Base-by-base conservation (phyloP, 2,888 invertebrate genomes). In the Caenorhabditis afra region DNA sequence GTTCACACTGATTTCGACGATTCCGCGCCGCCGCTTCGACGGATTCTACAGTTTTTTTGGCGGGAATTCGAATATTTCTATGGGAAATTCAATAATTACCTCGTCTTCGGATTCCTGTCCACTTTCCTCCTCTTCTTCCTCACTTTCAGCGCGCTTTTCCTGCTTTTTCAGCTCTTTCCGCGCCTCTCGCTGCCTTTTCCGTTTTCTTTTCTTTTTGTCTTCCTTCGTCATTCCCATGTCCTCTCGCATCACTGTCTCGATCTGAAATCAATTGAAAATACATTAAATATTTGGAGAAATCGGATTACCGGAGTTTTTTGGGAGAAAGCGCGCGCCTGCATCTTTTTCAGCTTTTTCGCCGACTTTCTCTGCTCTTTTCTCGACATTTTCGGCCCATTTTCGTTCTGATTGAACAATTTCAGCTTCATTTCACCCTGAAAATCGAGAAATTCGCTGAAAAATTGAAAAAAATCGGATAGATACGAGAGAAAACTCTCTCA, bases 311-410 rank as follows among this genome's bases (percentile, higher is more conserved):
- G 73, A 12, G 64, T 58, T 68, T 45, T 73, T 52, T 81, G 57
- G 8, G 79, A 55, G 55, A 80, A 82, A 2, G 85, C 85, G 3
- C 67, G 47, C 4, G 77, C 83, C 49, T 82, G 79, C 59, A 85
- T 70, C 45, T 85, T 85, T 61, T 83, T 83, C 59, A 85, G 73
- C 61, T 85, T 73, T 64, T 83, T 85, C 7, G 81, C 74, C 14
- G 81, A 71, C 59, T 82, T 85, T 53, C 85, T 22, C 14, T 77
- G 52, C 39, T 78, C 78, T 70, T 85, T 85, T 22, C 85, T 44
- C 7, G 83, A 79, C 52, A 79, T 71, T 64, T 44, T n/a, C 8
- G 57, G 1, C 3, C 37, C 47, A 35, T 61, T 35, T 2, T 52
- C 59, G 1, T 55, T 55, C 29, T 61, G 22, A n/a, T 71, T 57